Evolutionary conservation across 2,113 vertebrate species (phyloP).

Genomic region (Dolichotis patagonum): DNA sequence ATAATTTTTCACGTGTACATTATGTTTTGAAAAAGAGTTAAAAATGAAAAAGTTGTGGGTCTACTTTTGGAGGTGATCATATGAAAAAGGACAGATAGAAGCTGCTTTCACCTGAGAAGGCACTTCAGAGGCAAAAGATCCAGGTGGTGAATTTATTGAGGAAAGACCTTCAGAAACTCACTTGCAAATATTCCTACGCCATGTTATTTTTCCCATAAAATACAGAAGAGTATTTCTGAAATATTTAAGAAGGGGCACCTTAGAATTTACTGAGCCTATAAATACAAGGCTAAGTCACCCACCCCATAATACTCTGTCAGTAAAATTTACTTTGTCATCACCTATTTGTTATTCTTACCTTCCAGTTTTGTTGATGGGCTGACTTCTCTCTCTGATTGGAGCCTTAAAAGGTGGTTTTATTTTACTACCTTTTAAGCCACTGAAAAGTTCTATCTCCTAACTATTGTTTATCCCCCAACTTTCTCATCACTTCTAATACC

Average conservation of each 20-base stretch:
- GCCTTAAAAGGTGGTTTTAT: neutral
- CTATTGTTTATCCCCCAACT: neutral
- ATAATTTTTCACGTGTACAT: neutral
- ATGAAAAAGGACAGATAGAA: neutral
- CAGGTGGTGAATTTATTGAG: neutral
- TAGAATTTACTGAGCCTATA: neutral
- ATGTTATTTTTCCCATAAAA: neutral
- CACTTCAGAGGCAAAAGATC: neutral
- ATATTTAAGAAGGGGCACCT: neutral
- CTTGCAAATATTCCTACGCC: neutral
- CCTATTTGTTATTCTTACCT: neutral
- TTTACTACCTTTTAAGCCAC: neutral
- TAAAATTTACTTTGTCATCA: neutral
- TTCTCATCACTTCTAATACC: neutral
- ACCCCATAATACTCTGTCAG: neutral
- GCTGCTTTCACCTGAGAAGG: neutral
- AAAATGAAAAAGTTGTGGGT: neutral
- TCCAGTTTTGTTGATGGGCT: neutral
- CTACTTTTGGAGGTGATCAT: neutral
- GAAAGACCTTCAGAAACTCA: neutral
- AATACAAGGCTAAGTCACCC: neutral
- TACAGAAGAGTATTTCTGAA: neutral
- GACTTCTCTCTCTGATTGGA: neutral
- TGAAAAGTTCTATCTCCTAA: neutral
- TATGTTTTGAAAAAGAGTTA: neutral